Conservation (phyloP, 2,113 vertebrate species). For the Pollachius pollachius region DNA sequence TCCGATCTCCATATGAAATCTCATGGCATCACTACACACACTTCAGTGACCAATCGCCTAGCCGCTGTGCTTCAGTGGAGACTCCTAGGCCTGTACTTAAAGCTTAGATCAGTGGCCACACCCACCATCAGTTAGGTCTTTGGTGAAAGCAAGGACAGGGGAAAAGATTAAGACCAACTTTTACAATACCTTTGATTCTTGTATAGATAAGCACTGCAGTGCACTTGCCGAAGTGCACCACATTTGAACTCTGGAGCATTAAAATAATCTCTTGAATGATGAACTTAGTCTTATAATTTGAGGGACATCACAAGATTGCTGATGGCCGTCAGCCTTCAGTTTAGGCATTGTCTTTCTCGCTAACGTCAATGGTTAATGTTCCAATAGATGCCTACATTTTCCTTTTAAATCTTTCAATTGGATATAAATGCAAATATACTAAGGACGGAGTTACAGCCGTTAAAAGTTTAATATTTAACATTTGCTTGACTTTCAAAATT, state of each 20-base stretch:
- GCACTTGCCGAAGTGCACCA: no score
- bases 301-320: no score
- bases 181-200: not conserved
- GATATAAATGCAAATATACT: no score
- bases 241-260: no score
- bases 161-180: not conserved
- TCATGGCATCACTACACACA: constrained; percentile 38
- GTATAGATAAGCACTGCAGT: not conserved
- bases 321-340: no score
- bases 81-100: not conserved
- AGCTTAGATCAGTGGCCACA: not conserved
- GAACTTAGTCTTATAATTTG: no score
- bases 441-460: no score
- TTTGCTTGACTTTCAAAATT: not conserved
- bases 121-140: not conserved
- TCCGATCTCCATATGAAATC: constrained; percentile 62
- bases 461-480: not conserved
- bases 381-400: no score
- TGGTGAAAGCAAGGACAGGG: not conserved
- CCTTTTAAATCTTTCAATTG: no score
- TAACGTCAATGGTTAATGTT: no score
- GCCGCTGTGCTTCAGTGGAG: not conserved
- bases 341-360: no score
- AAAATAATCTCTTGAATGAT: no score
- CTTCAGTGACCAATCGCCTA: constrained; percentile 1